Base-by-base conservation (phyloP, 2,113 vertebrate species). In the Arenaria interpres region DNA sequence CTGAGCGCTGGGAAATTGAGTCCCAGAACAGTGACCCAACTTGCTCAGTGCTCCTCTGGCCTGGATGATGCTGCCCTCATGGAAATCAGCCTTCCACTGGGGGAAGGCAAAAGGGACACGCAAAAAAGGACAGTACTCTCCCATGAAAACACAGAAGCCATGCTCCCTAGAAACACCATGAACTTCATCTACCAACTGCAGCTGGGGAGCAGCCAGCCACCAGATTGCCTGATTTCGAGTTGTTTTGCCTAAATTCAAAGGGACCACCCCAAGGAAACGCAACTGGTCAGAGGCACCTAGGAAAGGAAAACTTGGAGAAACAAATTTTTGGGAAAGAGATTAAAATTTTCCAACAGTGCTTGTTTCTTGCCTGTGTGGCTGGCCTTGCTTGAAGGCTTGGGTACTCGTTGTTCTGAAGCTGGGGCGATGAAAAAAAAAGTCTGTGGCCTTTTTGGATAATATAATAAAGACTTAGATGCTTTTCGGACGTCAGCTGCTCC, bases 391-490 rank as follows among this genome's bases (percentile, higher is more conserved):
- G 75, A 94, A 74, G 75, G 68, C 45, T 84, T 77, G 90, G 60
- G 74, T 71, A 93, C 93, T 90, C 10, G 0, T 33, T 85, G 88
- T 91, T 92, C 95, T 84, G 46, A 87, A 84, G 90, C 83, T 4
- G 39, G 75, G 73, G 33, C 0, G 11, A 75, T 45, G 78, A 81
- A 89, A 54, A 78, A 80, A 83, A 77, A 27, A n/a, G 16, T 30
- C 85, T 41, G 30, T 75, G 93, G 76, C 85, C 83, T 92, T 96
- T 96, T 69, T 68, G 88, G 82, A 77, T 96, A 96, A 93, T 75
- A 88, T 51, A 93, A 96, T 95, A 96, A 96, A 93, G 90, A 67
- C 79, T 85, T 86, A 25, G 92, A 93, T 80, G 81, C 68, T 89
- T 81, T 82, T 87, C 18, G 28, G 95, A 95, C 22, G 48, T 96